phyloP scores from a whole-genome alignment of 2,888 invertebrate species.

The Hemicrepidius hirtus region DNA sequence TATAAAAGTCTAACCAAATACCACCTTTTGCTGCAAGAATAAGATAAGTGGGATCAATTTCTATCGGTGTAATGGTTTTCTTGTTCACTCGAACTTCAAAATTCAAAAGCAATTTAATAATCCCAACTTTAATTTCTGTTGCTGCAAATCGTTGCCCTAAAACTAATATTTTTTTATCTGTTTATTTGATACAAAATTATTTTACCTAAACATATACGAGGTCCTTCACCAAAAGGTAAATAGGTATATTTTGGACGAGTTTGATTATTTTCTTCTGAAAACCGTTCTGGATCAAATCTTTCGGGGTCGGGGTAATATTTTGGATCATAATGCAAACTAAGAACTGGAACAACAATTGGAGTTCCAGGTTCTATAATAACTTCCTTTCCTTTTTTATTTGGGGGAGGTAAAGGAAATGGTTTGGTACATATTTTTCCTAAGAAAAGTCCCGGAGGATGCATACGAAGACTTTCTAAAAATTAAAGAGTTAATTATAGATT shows the following conservation, averaged over 20 bases:
- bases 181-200: not conserved
- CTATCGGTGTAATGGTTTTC: conserved; percentile 60
- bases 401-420: conserved; percentile 53
- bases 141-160: conserved; percentile 60
- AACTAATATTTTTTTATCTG: not conserved
- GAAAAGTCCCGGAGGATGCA: conserved; percentile 60
- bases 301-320: conserved; percentile 56
- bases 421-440: conserved; percentile 58
- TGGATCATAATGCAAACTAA: conserved; percentile 55
- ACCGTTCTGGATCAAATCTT: conserved; percentile 57
- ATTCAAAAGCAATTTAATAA: conserved; percentile 57
- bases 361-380: conserved; percentile 55
- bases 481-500: no score
- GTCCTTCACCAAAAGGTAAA: conserved; percentile 64
- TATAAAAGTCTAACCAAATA: conserved; percentile 67
- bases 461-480: conserved; percentile 61
- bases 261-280: conserved; percentile 61
- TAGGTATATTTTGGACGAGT: conserved; percentile 59
- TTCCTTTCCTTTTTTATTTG: conserved; percentile 56
- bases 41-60: conserved; percentile 58
- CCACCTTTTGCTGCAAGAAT: conserved; percentile 59
- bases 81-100: conserved; percentile 65
- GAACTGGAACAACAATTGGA: conserved; percentile 53
- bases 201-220: conserved; percentile 63
- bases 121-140: conserved; percentile 58